Base-by-base conservation (phyloP, 2,888 invertebrate species). In the Imbricaverruca yamaguchii region DNA sequence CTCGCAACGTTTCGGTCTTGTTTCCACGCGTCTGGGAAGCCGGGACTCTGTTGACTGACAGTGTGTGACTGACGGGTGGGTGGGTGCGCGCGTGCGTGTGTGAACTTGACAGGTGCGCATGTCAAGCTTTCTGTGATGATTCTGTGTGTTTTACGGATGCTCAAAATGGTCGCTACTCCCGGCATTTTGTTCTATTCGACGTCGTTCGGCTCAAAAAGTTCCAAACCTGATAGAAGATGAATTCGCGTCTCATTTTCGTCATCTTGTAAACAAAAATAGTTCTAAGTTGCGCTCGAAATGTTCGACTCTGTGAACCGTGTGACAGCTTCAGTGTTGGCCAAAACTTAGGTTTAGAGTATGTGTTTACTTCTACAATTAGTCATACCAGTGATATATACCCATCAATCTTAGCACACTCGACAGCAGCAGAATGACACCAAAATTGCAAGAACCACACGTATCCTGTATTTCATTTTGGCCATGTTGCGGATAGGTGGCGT, bases 371-470 rank as follows among this genome's bases (percentile, higher is more conserved):
- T 18, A 53, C 55, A 74, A 11, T 74, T 55, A 74, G 74, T 74
- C 55, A 55, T 53, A 74, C 74, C 53, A 74, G 74, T 74, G 74
- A 74, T 74, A 74, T 55, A 74, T 74, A 74, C 53, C 55, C 74
- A 74, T 74, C 55, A 55, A 74, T 74, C 74, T 74, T 74, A 74
- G 21, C 74, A 10, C 74, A 74, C 74, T 74, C 74, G 74, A 74
- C 74, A 74, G 74, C 74, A 55, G 21, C 53, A 55, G 74, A 13
- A 21, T 1, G 21, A 55, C 23, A 55, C 55, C 53, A 11, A 74
- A 74, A 74, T 55, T 74, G 9, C 11, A 23, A 21, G 53, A 55
- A 55, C 10, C 74, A 21, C 7, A 55, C 21, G 55, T 55, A 74
- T 21, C 74, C 53, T 53, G 74, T 55, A 21, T 21, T 55, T 55